Evolutionary conservation across 2,797 vertebrate genomes (phyloP), one percentile per base, ranked within the genome.

Genomic region (Gymnoscopelus braueri): DNA sequence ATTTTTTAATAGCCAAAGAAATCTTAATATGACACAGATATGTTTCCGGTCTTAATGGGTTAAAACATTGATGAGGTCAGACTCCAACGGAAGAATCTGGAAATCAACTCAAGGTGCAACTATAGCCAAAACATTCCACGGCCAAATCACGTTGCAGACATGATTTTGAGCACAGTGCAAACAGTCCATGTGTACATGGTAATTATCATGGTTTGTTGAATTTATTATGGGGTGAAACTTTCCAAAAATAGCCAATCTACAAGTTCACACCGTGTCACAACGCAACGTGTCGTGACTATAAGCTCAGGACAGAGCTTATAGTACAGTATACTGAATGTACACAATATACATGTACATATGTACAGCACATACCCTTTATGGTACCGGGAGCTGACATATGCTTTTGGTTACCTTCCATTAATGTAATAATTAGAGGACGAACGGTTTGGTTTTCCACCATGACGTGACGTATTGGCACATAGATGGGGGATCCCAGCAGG

Each of bases 91-190:
- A 67, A 52, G 7, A 54, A 67, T 72, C 44, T 57, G 64, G 61
- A 64, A 71, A 79, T 65, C 5, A 5, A 77, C 63, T 79, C 49
- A 64, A 59, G 52, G 60, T 63, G 49, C 19, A 65, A 23, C 29
- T 56, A 29, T 2, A 47, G 24, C 7, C 23, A 44, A 23, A 73
- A 57, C 19, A 64, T 55, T 49, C 49, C 6, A 47, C 19, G 23
- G 23, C 29, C 50, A 51, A 65, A 64, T 49, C 60, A 15, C 12
- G 23, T 44, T 65, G 66, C 51, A 56, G 57, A 49, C 15, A 26
- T 56, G 44, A 6, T 59, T 39, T 2, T 53, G 12, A 54, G 15
- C 49, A 6, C 35, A 24, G 1, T 39, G 66, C 7, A 69, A 60
- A 55, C 29, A 29, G 57, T 55, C 1, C 61, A 5, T 11, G 1